A percentile compares a stretch with the other conserved stretches of the same genome.
Evolutionary conservation across 2,797 vertebrate genomes (phyloP).

Genomic region (Pantherophis alleghaniensis): DNA sequence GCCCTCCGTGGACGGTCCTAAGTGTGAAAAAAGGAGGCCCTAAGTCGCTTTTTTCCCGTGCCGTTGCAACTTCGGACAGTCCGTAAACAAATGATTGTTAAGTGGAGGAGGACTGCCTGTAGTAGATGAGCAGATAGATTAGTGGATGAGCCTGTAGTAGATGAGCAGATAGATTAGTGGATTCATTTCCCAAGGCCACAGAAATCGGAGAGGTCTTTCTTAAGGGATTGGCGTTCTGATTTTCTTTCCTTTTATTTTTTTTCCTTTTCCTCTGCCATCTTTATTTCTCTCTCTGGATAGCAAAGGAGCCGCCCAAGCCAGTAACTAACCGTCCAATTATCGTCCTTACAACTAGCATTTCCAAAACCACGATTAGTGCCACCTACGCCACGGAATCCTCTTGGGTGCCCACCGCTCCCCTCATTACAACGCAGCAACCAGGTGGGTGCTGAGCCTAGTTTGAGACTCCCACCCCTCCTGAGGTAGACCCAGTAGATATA

Average conservation of each 20-base stretch:
- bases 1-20: background rate
- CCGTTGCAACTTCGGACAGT: too few relatives aligned
- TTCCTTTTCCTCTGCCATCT: background rate
- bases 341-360: background rate
- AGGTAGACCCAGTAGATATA: background rate
- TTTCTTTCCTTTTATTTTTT: background rate
- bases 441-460: conserved; percentile 63
- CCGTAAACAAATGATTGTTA: background rate
- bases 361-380: background rate
- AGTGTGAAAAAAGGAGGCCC: background rate
- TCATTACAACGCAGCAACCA: conserved; percentile 57
- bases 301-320: conserved; percentile 31
- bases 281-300: conserved; percentile 51
- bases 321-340: conserved; percentile 6
- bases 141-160: background rate
- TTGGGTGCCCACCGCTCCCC: background rate
- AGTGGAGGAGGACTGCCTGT: background rate
- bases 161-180: background rate
- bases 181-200: background rate
- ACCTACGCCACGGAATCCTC: background rate
- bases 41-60: background rate
- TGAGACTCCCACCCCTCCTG: background rate
- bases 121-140: background rate
- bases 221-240: background rate
- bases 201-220: background rate